A percentile compares a stretch with the other conserved stretches of the same genome.
Evolutionary conservation across 2,113 vertebrate genomes (phyloP).

Genomic region (Cettia cetti): DNA sequence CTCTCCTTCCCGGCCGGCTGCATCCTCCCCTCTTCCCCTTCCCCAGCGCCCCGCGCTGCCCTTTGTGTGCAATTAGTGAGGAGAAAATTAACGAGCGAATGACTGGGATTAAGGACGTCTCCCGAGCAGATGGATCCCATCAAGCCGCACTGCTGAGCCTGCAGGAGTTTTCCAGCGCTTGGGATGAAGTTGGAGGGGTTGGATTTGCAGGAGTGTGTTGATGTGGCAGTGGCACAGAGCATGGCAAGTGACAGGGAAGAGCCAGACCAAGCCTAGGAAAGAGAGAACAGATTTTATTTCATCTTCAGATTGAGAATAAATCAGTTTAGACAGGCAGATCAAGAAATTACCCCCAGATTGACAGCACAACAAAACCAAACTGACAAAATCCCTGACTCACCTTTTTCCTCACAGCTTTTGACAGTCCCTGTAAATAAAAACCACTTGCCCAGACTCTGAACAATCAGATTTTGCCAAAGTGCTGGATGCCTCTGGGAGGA

Average conservation of each 20-base stretch:
- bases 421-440: neutral
- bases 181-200: neutral
- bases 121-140: slow-evolving; percentile 15
- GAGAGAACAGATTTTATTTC: neutral
- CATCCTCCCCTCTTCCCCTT: no score
- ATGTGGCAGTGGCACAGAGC: neutral
- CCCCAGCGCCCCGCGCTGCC: neutral
- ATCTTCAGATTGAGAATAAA: neutral
- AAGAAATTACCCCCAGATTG: neutral
- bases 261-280: neutral
- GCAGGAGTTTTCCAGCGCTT: neutral
- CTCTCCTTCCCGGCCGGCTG: no score
- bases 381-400: neutral
- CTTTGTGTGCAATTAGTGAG: neutral
- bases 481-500: neutral
- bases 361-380: neutral
- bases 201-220: neutral
- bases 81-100: neutral
- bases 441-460: neutral
- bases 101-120: neutral
- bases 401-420: neutral
- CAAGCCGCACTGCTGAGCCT: neutral
- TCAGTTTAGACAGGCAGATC: neutral
- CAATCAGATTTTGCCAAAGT: neutral
- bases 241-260: neutral